Evolutionary conservation across 1,140 invertebrate genomes (phyloP).

Genomic region (Leptoteleia sp.): DNA sequence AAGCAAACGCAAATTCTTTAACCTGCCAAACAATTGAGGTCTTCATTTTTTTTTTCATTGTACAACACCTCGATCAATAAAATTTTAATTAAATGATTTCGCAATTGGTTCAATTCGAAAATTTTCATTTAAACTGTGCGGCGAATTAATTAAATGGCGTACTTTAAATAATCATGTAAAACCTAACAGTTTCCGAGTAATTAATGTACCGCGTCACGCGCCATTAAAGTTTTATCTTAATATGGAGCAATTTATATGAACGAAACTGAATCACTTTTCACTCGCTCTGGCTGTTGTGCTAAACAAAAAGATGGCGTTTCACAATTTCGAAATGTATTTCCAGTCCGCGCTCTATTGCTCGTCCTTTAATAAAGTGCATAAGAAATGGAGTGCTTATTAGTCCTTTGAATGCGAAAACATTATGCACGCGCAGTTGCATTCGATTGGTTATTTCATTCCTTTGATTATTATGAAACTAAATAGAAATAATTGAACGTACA

Average conservation of each 20-base stretch:
- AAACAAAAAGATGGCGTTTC: background rate
- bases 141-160: background rate
- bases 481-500: slow-evolving; percentile 10
- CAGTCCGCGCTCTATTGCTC: slow-evolving; percentile 2
- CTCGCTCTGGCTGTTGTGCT: background rate
- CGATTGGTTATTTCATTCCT: slow-evolving; percentile 15
- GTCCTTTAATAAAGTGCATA: slow-evolving; percentile 4
- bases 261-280: background rate
- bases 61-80: background rate
- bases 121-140: background rate
- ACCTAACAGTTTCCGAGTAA: background rate
- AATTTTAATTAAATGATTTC: background rate
- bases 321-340: background rate
- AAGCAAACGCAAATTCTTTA: too few species aligned
- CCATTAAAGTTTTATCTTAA: slow-evolving; percentile 10
- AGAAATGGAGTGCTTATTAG: slow-evolving; percentile 15
- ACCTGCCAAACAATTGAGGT: too few species aligned
- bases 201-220: background rate
- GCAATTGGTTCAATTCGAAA: background rate
- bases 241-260: background rate
- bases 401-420: slow-evolving; percentile 6
- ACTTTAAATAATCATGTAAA: slow-evolving; percentile 1
- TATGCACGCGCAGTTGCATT: background rate
- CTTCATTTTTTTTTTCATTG: too few species aligned
- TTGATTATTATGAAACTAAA: slow-evolving; percentile 8